Percentiles rank a stretch among this genome's conserved stretches.
phyloP scores from a whole-genome alignment of 2,888 invertebrate species.

The Heteropelma amictum region DNA sequence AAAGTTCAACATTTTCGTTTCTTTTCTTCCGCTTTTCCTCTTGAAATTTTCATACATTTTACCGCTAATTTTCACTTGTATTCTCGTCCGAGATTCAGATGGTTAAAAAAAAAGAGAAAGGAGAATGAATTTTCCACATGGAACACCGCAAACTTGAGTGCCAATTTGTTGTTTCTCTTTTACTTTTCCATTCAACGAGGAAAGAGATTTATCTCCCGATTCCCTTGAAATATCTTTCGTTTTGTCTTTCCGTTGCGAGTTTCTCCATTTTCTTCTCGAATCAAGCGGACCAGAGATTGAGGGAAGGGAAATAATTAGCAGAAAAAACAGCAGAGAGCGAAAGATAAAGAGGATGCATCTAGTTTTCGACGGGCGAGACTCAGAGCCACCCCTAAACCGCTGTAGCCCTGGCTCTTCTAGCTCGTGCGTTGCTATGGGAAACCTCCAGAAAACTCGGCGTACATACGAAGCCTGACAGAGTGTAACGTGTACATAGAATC shows the following conservation, averaged over 20 bases:
- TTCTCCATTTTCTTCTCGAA: no score
- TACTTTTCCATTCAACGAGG: no score
- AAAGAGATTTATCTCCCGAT: no score
- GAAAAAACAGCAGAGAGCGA: not conserved
- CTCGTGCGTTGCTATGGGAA: constrained; percentile 76
- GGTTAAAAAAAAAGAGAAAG: not conserved
- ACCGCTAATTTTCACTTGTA: not conserved
- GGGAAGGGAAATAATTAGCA: not conserved
- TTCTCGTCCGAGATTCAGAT: not conserved
- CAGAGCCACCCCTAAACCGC: constrained; percentile 73
- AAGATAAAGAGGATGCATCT: constrained; percentile 34
- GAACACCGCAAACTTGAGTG: no score
- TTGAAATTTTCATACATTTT: not conserved
- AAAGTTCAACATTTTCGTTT: constrained; percentile 18
- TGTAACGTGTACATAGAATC: constrained; percentile 7
- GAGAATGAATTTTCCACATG: no score
- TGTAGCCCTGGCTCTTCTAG: constrained; percentile 50
- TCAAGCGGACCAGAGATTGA: no score
- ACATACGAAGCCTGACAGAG: constrained; percentile 59
- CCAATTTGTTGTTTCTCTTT: no score
- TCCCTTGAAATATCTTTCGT: no score
- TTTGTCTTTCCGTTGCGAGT: no score
- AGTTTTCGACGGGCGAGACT: constrained; percentile 71
- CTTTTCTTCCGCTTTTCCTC: not conserved
- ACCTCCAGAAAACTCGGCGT: constrained; percentile 77